A percentile compares a stretch with the other conserved stretches of the same genome.
Conservation (phyloP, 2,888 invertebrate species). For the Oscheius myriophilus region DNA sequence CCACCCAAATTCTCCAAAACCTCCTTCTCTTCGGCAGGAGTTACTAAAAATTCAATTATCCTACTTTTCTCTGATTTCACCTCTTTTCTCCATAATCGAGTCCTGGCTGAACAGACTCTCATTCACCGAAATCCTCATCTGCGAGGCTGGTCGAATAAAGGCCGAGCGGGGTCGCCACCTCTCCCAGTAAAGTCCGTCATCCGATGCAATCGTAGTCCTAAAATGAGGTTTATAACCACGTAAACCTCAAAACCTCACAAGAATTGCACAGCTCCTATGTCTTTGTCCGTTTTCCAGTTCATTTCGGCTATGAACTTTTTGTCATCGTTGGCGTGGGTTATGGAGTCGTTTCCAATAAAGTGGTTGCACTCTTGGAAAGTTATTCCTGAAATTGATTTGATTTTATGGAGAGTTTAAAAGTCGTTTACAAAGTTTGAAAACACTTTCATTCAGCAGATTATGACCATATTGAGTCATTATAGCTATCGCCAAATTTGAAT, state of each 20-base stretch:
- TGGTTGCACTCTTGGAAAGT: conserved; percentile 52
- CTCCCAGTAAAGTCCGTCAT: conserved; percentile 59
- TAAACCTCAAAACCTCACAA: conserved; percentile 38
- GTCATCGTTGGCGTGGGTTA: conserved; percentile 55
- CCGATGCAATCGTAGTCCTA: conserved; percentile 52
- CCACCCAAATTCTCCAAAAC: conserved; percentile 20
- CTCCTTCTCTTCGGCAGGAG: conserved; percentile 15
- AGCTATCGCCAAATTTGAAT: too few relatives aligned
- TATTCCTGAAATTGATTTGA: conserved; percentile 36
- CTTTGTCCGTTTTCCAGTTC: conserved; percentile 48
- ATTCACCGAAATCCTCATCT: conserved; percentile 6
- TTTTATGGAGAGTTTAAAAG: too few relatives aligned
- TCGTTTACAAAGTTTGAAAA: too few relatives aligned
- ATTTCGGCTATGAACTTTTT: conserved; percentile 56
- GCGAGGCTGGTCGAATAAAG: conserved; percentile 41
- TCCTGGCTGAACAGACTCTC: conserved; percentile 18
- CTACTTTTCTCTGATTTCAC: background rate
- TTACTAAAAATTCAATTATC: background rate
- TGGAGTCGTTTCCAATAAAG: conserved; percentile 44
- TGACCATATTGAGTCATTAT: too few relatives aligned
- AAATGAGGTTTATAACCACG: conserved; percentile 7
- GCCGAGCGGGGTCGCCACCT: conserved; percentile 50
- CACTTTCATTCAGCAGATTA: too few relatives aligned
- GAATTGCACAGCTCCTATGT: conserved; percentile 59
- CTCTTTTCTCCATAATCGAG: conserved; percentile 13